Evolutionary conservation across 2,888 invertebrate genomes (phyloP).

Genomic region (Agrilus cyanescens): DNA sequence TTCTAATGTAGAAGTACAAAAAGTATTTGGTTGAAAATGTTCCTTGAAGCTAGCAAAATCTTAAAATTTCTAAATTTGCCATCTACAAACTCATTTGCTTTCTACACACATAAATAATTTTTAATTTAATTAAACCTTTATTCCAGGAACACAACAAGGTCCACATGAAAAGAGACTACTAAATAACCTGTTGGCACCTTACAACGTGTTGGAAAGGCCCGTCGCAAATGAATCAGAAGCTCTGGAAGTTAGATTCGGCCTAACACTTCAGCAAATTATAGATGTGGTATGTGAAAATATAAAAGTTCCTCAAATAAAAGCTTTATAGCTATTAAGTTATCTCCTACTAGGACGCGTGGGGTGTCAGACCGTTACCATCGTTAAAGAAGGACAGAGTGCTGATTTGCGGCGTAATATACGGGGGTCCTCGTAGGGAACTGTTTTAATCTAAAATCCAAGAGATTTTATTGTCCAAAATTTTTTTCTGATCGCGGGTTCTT

Average conservation of each 20-base stretch:
- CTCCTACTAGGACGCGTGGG: too few relatives aligned
- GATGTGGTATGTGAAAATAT: conserved; percentile 85
- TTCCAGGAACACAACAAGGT: conserved; percentile 78
- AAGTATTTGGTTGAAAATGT: too few relatives aligned
- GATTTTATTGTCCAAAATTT: too few relatives aligned
- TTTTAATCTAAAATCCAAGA: too few relatives aligned
- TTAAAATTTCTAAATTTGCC: not conserved
- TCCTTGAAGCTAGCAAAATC: too few relatives aligned
- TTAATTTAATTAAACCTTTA: conserved; percentile 10
- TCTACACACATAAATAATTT: conserved; percentile 1
- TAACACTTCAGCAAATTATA: conserved; percentile 86
- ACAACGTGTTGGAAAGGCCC: conserved; percentile 82
- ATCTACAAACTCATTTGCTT: not conserved
- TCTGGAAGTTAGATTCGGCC: conserved; percentile 80
- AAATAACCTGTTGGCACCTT: conserved; percentile 67
- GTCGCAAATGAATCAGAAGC: conserved; percentile 87
- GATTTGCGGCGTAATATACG: too few relatives aligned
- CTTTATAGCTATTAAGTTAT: too few relatives aligned
- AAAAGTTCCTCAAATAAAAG: not conserved
- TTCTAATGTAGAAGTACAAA: too few relatives aligned
- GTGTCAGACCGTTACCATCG: too few relatives aligned
- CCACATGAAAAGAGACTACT: conserved; percentile 80
- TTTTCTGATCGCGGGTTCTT: too few relatives aligned
- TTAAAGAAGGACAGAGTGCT: too few relatives aligned
- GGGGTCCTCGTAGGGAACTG: too few relatives aligned